Evolutionary conservation across 2,888 invertebrate species (phyloP), one percentile per base, ranked within the genome.

Genomic region (Xylota segnis): DNA sequence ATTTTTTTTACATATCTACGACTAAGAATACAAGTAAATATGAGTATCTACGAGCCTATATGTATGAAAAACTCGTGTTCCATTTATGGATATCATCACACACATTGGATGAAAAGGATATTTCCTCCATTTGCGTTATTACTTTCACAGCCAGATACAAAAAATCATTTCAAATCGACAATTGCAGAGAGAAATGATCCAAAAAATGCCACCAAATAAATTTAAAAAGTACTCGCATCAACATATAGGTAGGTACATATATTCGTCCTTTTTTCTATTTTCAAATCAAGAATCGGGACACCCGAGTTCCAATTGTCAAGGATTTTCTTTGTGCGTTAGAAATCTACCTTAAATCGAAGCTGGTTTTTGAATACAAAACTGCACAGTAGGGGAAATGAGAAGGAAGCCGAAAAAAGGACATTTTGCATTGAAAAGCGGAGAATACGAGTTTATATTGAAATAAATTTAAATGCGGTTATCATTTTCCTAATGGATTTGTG

Each of bases 401-500:
- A 23, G 14, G 32, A 29, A 18, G 16, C 34, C 34, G 2, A 43
- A 56, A 37, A 59, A 40, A 40, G 61, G 52, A 68, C 45, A 16
- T n/a, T 29, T 29, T 18, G 2, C 18, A 27, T 47, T 18, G 71
- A 56, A 29, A 34, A 16, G 34, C 23, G 29, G 12, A 34, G 52
- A 29, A 43, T 56, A 18, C 14, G 18, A 7, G 10, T 56, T 37
- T 29, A 12, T 18, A 47, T 66, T 74, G 45, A 66, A 54, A 74
- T 74, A 79, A 66, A 66, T 79, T 65, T 52, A 79, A 79, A 79
- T 79, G 65, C 66, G 56, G 52, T 74, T 79, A 79, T 66, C 72
- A 74, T 76, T 66, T 66, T 66, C 59, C 59, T 76, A 79, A 79
- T 79, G 79, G 79, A 74, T 79, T 74, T 34, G 58, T 66, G 43